Evolutionary conservation across 2,888 invertebrate species (phyloP), one percentile per base, ranked within the genome.

Genomic region (Aphrophora alni): DNA sequence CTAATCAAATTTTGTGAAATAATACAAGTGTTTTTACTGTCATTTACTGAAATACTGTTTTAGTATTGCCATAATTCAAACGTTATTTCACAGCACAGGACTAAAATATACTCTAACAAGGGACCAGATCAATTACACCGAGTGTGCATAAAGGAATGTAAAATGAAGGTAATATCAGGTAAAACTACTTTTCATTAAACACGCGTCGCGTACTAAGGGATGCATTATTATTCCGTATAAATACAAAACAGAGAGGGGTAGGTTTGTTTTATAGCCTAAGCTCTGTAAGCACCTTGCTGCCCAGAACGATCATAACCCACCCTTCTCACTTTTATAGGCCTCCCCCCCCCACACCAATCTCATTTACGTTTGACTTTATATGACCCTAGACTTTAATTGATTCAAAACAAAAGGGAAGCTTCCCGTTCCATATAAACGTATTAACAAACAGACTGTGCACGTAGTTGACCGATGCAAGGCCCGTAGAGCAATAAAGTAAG

Each of bases 131-230:
- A n/a, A n/a, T n/a, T n/a, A n/a, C n/a, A n/a, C n/a, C n/a, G n/a
- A n/a, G n/a, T n/a, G n/a, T n/a, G n/a, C n/a, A 44, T 14, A 44
- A 14, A 44, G 8, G 14, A 44, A 44, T 44, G 44, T 44, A 44
- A 59, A n/a, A 21, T 21, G 59, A 59, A 21, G 59, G 59, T 21
- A 59, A 59, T 21, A 7, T 21, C 59, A 59, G 21, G 21, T 59
- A 21, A 59, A 59, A 59, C 59, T 59, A 59, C 59, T 59, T 59
- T 59, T 59, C 59, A 59, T 59, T 59, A 59, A 59, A 59, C 59
- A 59, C n/a, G 59, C n/a, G 59, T 59, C 59, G 59, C 59, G 21
- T 21, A 4, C 3, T 21, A 21, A 33, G 21, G 59, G 59, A 21
- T 21, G 21, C 21, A 59, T 59, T 59, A 59, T 59, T 59, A 59